These are phyloP conservation scores for Epinotia demarniana DNA, from an alignment of 2,888 invertebrate genomes.

Conservation along the genomic window DNA sequence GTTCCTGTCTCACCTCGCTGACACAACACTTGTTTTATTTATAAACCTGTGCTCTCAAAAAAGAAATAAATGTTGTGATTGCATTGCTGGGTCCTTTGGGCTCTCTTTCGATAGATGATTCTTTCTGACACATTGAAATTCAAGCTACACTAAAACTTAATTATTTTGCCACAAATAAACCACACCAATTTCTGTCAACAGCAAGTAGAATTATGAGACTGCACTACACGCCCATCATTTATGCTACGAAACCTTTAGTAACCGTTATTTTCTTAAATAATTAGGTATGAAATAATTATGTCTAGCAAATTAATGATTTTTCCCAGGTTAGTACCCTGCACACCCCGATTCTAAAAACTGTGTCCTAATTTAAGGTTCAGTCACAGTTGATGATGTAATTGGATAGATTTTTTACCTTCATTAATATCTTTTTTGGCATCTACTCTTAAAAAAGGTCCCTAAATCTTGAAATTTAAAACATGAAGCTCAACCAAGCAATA, in stretches of 20 bases:
- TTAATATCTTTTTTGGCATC: not conserved
- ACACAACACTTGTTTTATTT: constrained; percentile 25
- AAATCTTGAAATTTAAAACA: not conserved
- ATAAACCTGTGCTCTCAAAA: constrained; percentile 1
- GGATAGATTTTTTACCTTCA: not conserved
- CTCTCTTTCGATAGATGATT: not conserved
- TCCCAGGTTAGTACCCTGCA: constrained; percentile 8
- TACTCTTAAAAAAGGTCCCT: not conserved
- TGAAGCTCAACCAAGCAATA: not conserved
- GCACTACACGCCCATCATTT: not conserved
- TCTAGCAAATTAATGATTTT: not conserved
- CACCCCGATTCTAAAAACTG: not conserved
- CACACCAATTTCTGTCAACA: not conserved
- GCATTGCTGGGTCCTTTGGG: not conserved
- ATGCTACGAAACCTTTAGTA: no score
- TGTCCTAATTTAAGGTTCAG: not conserved
- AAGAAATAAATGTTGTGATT: not conserved
- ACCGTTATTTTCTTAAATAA: no score
- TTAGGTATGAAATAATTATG: not conserved
- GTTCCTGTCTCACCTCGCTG: constrained; percentile 12
- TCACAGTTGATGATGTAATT: not conserved
- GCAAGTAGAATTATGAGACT: not conserved
- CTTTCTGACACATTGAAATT: not conserved
- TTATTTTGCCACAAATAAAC: not conserved
- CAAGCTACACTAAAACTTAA: not conserved